Base-by-base conservation (phyloP, 1,140 invertebrate species). In the Geopemphigus sp. region DNA sequence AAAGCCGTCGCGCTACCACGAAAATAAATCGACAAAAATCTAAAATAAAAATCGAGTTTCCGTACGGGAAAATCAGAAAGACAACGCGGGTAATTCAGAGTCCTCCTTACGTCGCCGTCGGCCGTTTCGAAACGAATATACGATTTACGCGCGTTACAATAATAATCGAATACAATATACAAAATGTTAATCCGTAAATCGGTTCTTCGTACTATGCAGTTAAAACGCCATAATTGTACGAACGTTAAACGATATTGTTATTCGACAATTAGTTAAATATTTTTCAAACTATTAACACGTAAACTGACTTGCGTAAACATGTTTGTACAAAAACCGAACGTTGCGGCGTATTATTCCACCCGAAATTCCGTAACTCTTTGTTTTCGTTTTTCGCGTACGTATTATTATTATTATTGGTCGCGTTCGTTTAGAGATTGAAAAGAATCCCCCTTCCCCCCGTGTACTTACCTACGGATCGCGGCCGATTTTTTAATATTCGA, bases 1-100 rank as follows among this genome's bases (percentile, higher is more conserved):
- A 17, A 32, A 72, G 53, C 29, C 24, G 68, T 29, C n/a, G 68
- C 54, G n/a, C 24, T 5, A 61, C 29, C 61, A 63, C 63, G 8
- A 39, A 39, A 39, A 39, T 4, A 39, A 39, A 39, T n/a, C n/a
- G 8, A 39, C 32, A 8, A 39, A 39, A 39, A n/a, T n/a, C n/a
- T 39, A 39, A 3, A 39, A 39, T 39, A 50, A 47, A 70, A 78
- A 78, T 78, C 74, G 57, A 32, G 73, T 76, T 76, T 63, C 4
- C 4, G 10, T 54, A 72, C 29, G 26, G 47, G 29, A 19, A 63
- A 54, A 54, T 32, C 17, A 2, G 29, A 72, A 54, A 57, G n/a
- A 72, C 26, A 29, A 72, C 15, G n/a, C 12, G 11, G 47, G 15
- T 14, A 0, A 53, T 72, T 72, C 17, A 14, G 66, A 68, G 24